phyloP scores from a whole-genome alignment of 2,888 invertebrate genomes.

The Pecten maximus region DNA sequence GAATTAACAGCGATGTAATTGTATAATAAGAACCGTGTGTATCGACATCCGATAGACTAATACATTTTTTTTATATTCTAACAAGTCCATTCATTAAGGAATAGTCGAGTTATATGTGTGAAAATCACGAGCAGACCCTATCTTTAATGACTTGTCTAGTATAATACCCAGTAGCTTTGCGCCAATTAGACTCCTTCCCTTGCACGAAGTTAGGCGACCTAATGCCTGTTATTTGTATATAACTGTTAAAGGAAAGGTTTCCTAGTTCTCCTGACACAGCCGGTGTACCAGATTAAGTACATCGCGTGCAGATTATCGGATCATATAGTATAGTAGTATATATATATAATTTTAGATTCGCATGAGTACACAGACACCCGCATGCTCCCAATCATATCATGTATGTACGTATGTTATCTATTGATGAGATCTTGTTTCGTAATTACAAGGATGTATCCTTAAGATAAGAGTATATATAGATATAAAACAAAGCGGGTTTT shows the following conservation, averaged over 20 bases:
- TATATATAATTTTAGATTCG: background rate
- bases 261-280: background rate
- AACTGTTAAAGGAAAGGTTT: too few relatives aligned
- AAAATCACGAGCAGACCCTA: background rate
- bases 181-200: background rate
- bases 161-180: background rate
- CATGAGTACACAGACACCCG: too few relatives aligned
- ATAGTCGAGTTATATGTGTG: background rate
- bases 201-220: background rate
- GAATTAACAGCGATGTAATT: background rate
- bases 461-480: too few relatives aligned
- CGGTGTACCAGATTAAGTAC: background rate
- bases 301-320: background rate
- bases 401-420: too few relatives aligned
- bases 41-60: background rate
- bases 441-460: too few relatives aligned
- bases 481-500: too few relatives aligned
- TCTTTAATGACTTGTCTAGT: background rate
- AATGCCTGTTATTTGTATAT: background rate
- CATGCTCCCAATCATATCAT: too few relatives aligned
- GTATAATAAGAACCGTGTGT: background rate
- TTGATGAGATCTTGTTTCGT: too few relatives aligned
- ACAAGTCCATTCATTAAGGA: background rate
- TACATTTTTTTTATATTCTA: background rate
- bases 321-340: background rate